phyloP scores from a whole-genome alignment of 2,797 vertebrate genomes.

The Hippoglossus hippoglossus region DNA sequence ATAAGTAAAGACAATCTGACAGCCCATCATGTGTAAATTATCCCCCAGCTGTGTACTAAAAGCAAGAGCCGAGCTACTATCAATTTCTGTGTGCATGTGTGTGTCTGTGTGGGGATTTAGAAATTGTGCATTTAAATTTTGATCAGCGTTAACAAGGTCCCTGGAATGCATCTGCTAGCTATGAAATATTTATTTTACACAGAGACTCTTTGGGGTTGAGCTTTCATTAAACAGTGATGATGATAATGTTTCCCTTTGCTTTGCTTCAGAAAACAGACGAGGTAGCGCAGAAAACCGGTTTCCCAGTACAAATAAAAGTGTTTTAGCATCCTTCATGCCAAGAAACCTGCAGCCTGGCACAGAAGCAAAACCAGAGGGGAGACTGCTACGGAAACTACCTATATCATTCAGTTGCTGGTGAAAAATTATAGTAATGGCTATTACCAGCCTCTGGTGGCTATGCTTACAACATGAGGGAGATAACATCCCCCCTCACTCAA shows the following conservation, averaged over 20 bases:
- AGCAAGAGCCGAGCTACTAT: slow-evolving; percentile 15
- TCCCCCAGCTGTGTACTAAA: slow-evolving; percentile 1
- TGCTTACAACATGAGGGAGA: slow-evolving; percentile 40
- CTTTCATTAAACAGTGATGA: slow-evolving; percentile 44
- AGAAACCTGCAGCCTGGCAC: slow-evolving; percentile 25
- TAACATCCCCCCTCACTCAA: slow-evolving; percentile 21
- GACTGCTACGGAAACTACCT: slow-evolving; percentile 15
- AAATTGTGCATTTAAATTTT: slow-evolving; percentile 32
- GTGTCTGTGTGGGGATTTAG: slow-evolving; percentile 7
- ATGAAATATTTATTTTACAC: slow-evolving; percentile 33
- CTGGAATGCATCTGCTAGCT: slow-evolving; percentile 12
- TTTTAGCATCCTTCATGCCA: slow-evolving; percentile 35
- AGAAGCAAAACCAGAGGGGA: slow-evolving; percentile 17
- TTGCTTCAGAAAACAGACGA: slow-evolving; percentile 52
- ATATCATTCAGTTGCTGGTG: slow-evolving; percentile 33
- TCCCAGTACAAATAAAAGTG: slow-evolving; percentile 36
- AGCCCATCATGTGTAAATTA: background rate
- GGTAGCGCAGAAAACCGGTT: slow-evolving; percentile 19
- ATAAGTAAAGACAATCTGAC: slow-evolving; percentile 20
- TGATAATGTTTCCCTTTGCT: slow-evolving; percentile 48
- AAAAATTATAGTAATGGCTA: slow-evolving; percentile 40
- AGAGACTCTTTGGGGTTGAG: slow-evolving; percentile 30
- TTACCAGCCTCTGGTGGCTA: slow-evolving; percentile 33
- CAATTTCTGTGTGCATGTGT: background rate
- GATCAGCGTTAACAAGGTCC: slow-evolving; percentile 25